phyloP scores from a whole-genome alignment of 2,888 invertebrate genomes.

The Drosophila sordidula region DNA sequence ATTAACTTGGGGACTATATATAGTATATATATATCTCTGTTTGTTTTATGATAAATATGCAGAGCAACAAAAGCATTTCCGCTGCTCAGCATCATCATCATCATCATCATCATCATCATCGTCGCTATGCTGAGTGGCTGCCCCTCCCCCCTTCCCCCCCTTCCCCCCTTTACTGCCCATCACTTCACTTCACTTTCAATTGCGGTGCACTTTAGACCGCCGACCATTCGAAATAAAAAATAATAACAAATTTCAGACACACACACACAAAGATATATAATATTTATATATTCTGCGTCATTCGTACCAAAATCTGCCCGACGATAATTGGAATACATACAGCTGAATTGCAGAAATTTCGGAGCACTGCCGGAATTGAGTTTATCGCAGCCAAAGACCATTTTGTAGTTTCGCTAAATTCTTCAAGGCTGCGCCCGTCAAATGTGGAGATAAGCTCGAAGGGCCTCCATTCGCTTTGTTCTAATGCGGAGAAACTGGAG shows the following conservation, averaged over 20 bases:
- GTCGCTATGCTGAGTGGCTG: conserved; percentile 4
- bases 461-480: neutral
- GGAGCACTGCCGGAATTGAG: no score
- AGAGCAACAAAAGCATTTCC: conserved; percentile 69
- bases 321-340: conserved; percentile 31
- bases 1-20: conserved; percentile 36
- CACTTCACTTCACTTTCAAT: conserved; percentile 74
- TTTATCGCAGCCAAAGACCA: neutral
- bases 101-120: conserved; percentile 11
- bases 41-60: conserved; percentile 51
- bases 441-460: conserved; percentile 9
- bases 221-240: conserved; percentile 1
- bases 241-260: neutral
- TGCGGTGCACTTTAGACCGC: conserved; percentile 55
- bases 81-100: conserved; percentile 44
- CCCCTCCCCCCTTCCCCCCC: neutral
- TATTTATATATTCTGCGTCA: conserved; percentile 34
- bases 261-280: neutral
- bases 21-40: conserved; percentile 4
- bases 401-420: conserved; percentile 4
- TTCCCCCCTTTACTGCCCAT: neutral
- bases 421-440: conserved; percentile 5
- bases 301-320: conserved; percentile 20
- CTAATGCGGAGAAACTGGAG: conserved; percentile 6
- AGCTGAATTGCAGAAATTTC: neutral